These are phyloP conservation scores for Scaeva pyrastri DNA, from an alignment of 2,888 invertebrate species.

Conservation along the genomic window DNA sequence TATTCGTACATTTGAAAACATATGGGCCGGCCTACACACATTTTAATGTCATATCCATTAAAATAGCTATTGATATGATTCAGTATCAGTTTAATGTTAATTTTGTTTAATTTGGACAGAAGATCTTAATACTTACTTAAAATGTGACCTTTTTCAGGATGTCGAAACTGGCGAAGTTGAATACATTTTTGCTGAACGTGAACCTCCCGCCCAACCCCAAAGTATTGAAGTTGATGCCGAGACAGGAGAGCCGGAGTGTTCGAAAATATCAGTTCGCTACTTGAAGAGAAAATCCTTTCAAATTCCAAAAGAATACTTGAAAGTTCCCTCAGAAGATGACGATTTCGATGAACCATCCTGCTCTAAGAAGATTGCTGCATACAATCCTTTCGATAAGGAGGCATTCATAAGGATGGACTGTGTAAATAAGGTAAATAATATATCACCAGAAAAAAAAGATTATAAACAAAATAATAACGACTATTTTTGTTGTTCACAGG, in stretches of 20 bases:
- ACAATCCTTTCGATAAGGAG: conserved; percentile 77
- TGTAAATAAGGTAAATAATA: conserved; percentile 80
- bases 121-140: background rate
- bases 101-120: no score
- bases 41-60: no score
- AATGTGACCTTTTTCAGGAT: conserved; percentile 78
- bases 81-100: no score
- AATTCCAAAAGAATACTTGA: conserved; percentile 81
- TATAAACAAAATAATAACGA: background rate
- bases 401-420: conserved; percentile 82
- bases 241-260: conserved; percentile 82
- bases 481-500: conserved; percentile 76
- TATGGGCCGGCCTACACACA: no score
- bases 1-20: no score
- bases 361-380: conserved; percentile 58
- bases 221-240: conserved; percentile 81
- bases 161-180: conserved; percentile 82
- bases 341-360: conserved; percentile 56
- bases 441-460: background rate
- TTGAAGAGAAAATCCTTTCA: conserved; percentile 82
- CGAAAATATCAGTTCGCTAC: conserved; percentile 80
- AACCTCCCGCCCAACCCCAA: conserved; percentile 76
- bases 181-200: conserved; percentile 77
- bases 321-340: conserved; percentile 50
- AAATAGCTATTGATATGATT: no score